These are phyloP conservation scores for Syngnathus rostellatus DNA, from an alignment of 2,797 vertebrate species.

Conservation along the genomic window DNA sequence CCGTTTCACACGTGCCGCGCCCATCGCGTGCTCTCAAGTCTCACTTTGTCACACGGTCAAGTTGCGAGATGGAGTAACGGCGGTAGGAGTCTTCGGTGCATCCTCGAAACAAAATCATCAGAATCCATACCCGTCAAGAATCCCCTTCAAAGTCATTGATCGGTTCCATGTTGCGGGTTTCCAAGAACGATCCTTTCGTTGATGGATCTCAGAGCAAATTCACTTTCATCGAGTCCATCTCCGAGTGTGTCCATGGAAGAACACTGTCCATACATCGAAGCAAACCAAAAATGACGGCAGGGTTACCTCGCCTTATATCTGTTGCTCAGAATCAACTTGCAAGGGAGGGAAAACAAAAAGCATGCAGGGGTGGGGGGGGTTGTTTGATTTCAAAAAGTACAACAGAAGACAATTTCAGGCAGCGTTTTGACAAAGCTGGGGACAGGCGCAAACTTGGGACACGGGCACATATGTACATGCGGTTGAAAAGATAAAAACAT, in stretches of 20 bases:
- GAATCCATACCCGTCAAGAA: constrained; percentile 16
- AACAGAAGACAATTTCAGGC: not conserved
- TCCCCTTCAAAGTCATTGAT: not conserved
- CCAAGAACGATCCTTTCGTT: not conserved
- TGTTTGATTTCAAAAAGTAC: not conserved
- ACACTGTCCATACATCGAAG: not conserved
- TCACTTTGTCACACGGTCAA: constrained; percentile 9
- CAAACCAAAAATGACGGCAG: not conserved
- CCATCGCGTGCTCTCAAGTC: constrained; percentile 47
- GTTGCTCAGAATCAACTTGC: not conserved
- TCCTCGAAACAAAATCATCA: constrained; percentile 2
- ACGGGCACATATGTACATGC: constrained; percentile 32
- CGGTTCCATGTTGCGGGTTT: not conserved
- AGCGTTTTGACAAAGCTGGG: not conserved
- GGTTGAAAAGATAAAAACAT: constrained; percentile 28
- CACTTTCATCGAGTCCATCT: not conserved
- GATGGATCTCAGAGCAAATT: not conserved
- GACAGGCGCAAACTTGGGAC: not conserved
- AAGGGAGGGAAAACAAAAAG: no score
- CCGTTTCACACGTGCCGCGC: constrained; percentile 73
- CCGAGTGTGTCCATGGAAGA: not conserved
- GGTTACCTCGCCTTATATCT: no score
- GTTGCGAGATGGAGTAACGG: constrained; percentile 3
- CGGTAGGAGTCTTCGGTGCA: constrained; percentile 11
- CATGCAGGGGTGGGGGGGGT: not conserved